Conservation (phyloP, 1,140 invertebrate genomes). For the Scylla paramamosain region DNA sequence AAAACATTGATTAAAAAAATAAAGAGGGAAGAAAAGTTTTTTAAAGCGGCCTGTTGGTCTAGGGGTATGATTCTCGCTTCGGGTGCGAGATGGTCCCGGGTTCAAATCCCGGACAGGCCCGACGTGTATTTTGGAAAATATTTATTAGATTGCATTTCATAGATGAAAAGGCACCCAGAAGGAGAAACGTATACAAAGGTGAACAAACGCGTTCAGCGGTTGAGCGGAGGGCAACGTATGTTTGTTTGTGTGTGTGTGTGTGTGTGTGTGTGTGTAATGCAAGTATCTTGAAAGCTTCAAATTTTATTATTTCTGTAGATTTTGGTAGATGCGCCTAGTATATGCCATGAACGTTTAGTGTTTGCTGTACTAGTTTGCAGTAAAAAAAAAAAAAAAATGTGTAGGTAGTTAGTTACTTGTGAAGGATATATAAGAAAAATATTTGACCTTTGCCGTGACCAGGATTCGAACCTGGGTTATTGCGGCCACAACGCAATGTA, state of each 20-base stretch:
- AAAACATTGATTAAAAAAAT: constrained; percentile 24
- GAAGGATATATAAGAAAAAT: background rate
- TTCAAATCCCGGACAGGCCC: constrained; percentile 86
- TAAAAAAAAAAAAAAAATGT: background rate
- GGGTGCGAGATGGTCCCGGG: constrained; percentile 94
- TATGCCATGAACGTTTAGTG: background rate
- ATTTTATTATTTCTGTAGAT: no score
- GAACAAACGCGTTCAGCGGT: background rate
- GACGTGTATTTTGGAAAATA: background rate
- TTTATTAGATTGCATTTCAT: background rate
- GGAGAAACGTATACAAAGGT: no score
- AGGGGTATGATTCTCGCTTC: constrained; percentile 95
- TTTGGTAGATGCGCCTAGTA: no score
- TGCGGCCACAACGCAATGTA: constrained; percentile 95
- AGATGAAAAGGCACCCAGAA: background rate
- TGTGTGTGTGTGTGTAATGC: no score
- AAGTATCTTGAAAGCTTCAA: no score
- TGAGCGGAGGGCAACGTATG: background rate
- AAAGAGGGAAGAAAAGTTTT: background rate
- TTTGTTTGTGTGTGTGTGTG: background rate
- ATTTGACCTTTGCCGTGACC: constrained; percentile 88
- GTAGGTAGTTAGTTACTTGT: no score
- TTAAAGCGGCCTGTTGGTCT: constrained; percentile 88
- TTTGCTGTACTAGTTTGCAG: background rate
- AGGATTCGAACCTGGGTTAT: constrained; percentile 96